These are phyloP conservation scores for Drosophila takahashii DNA, from an alignment of 1,140 invertebrate species.

Conservation along the genomic window DNA sequence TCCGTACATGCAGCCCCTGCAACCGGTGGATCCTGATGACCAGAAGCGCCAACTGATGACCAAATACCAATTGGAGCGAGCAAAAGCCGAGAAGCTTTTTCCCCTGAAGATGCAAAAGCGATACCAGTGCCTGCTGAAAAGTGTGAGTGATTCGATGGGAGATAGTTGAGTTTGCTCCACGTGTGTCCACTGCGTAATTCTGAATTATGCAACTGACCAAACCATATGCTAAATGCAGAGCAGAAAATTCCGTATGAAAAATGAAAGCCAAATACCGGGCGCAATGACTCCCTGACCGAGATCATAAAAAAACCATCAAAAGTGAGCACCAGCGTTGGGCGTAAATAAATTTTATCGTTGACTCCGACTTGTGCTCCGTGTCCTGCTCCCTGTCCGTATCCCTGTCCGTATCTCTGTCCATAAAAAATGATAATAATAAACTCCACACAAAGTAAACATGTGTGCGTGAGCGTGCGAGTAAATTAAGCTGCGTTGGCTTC, in stretches of 20 bases:
- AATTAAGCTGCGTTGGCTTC: constrained; percentile 68
- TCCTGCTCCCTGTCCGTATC: constrained; percentile 9
- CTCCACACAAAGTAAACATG: constrained; percentile 79
- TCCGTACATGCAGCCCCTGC: constrained; percentile 83
- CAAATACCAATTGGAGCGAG: constrained; percentile 49
- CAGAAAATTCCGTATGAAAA: constrained; percentile 14
- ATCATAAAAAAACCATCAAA: constrained; percentile 77
- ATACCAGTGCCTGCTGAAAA: constrained; percentile 85
- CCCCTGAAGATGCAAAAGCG: constrained; percentile 82
- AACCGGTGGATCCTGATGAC: constrained; percentile 86
- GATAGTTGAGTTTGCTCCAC: constrained; percentile 9
- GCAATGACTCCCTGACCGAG: constrained; percentile 50
- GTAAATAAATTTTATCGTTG: constrained; percentile 78
- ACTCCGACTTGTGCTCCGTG: constrained; percentile 11
- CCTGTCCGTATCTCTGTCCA: constrained; percentile 24
- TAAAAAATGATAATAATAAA: constrained; percentile 83
- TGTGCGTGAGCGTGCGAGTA: constrained; percentile 78
- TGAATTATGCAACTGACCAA: constrained; percentile 58
- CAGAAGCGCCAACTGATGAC: constrained; percentile 82
- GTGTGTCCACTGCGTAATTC: constrained; percentile 19
- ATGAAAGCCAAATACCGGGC: constrained; percentile 41
- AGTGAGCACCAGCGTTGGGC: constrained; percentile 65
- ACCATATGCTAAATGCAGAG: constrained; percentile 46
- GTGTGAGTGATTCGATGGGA: constrained; percentile 65
- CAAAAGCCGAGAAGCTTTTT: constrained; percentile 66